A percentile compares a stretch with the other conserved stretches of the same genome.
phyloP scores from a whole-genome alignment of 2,888 invertebrate species.

The Prenolepis imparis region DNA sequence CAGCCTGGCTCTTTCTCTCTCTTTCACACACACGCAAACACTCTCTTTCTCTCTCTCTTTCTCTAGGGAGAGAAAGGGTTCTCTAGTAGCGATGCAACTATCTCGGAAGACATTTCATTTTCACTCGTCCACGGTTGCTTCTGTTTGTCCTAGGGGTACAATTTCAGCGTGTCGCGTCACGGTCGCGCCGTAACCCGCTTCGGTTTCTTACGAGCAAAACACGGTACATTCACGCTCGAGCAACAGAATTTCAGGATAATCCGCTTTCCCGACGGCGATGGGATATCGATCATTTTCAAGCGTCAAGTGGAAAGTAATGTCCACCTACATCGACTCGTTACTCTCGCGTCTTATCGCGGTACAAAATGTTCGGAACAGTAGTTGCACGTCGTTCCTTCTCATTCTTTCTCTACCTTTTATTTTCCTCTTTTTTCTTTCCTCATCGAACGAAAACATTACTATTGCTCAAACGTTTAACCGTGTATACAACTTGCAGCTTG shows the following conservation, averaged over 20 bases:
- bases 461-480: slow-evolving; percentile 34
- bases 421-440: neutral
- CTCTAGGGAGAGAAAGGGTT: too few species aligned
- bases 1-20: slow-evolving; percentile 58
- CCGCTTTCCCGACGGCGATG: slow-evolving; percentile 3
- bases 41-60: neutral
- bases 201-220: slow-evolving; percentile 39
- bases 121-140: slow-evolving; percentile 66
- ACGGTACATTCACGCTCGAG: slow-evolving; percentile 23
- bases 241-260: slow-evolving; percentile 44
- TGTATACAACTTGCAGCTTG: neutral
- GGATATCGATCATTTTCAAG: slow-evolving; percentile 33
- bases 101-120: slow-evolving; percentile 84
- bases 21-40: neutral
- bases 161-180: slow-evolving; percentile 41
- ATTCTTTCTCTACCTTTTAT: neutral
- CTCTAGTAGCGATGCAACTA: slow-evolving; percentile 75
- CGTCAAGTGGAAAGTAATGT: slow-evolving; percentile 32
- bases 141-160: slow-evolving; percentile 34
- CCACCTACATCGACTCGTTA: slow-evolving; percentile 13
- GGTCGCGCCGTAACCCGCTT: slow-evolving; percentile 2
- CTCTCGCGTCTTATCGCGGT: slow-evolving; percentile 9
- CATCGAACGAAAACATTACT: slow-evolving; percentile 5
- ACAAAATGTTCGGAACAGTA: neutral
- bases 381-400: neutral